phyloP scores from a whole-genome alignment of 2,888 invertebrate genomes.

The Metellina segmentata region DNA sequence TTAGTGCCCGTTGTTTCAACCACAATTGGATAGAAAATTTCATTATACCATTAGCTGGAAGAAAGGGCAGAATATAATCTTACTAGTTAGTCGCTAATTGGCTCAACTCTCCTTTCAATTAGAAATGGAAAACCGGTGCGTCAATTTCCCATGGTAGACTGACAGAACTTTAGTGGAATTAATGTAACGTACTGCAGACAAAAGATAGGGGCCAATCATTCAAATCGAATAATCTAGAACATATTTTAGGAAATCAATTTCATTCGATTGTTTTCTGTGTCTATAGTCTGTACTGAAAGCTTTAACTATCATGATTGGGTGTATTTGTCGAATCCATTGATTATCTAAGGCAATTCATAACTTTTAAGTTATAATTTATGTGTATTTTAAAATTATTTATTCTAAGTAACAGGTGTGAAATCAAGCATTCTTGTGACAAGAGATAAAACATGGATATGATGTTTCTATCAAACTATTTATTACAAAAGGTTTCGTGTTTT shows the following conservation, averaged over 20 bases:
- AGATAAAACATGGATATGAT: too few relatives aligned
- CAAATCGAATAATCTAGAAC: background rate
- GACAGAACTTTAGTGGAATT: background rate
- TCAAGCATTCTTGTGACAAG: too few relatives aligned
- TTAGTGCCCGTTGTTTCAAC: too few relatives aligned
- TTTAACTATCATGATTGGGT: background rate
- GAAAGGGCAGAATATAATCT: background rate
- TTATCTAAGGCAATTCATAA: background rate
- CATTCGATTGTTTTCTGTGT: background rate
- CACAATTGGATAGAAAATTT: background rate
- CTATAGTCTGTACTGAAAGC: background rate
- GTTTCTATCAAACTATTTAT: too few relatives aligned
- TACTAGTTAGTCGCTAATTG: background rate
- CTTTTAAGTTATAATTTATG: too few relatives aligned
- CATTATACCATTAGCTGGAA: background rate
- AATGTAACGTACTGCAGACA: background rate
- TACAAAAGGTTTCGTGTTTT: too few relatives aligned
- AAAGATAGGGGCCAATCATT: background rate
- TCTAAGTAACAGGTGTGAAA: too few relatives aligned
- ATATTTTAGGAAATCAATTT: background rate
- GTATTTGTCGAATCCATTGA: background rate
- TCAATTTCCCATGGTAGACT: background rate
- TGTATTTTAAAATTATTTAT: too few relatives aligned
- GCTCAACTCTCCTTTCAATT: background rate
- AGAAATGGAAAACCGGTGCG: background rate